phyloP scores from a whole-genome alignment of 2,888 invertebrate genomes.

The Sympetrum striolatum region DNA sequence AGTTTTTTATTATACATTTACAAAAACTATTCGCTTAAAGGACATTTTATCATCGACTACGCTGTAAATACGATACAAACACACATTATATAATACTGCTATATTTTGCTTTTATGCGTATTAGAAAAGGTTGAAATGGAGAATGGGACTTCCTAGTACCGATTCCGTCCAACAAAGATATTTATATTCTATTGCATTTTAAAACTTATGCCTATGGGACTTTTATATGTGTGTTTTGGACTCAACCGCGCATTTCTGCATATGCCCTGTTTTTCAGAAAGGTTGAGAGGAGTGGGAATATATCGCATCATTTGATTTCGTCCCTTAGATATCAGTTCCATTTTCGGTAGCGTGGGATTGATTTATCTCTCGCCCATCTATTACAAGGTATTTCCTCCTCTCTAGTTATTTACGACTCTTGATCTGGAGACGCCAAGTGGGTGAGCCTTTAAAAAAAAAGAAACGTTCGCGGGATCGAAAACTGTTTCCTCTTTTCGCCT shows the following conservation, averaged over 20 bases:
- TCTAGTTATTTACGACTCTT: neutral
- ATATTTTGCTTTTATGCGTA: too few relatives aligned
- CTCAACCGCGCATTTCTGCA: neutral
- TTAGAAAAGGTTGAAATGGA: too few relatives aligned
- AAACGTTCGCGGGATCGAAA: neutral
- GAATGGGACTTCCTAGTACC: too few relatives aligned
- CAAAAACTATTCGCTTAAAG: too few relatives aligned
- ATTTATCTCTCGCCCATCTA: constrained; percentile 19
- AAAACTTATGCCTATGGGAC: too few relatives aligned
- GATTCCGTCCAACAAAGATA: too few relatives aligned
- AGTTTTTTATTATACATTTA: too few relatives aligned
- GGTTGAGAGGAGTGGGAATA: neutral
- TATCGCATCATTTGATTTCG: neutral
- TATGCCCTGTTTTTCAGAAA: neutral
- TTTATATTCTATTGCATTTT: too few relatives aligned
- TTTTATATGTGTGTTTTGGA: neutral
- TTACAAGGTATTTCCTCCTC: neutral
- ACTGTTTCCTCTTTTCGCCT: neutral
- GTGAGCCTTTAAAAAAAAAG: neutral
- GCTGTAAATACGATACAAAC: too few relatives aligned
- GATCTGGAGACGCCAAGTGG: neutral
- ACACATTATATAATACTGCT: too few relatives aligned
- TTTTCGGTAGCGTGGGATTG: neutral
- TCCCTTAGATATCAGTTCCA: neutral
- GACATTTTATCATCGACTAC: too few relatives aligned